Evolutionary conservation across 2,797 vertebrate genomes (phyloP), one percentile per base, ranked within the genome.

Genomic region (Coregonus ussuriensis): DNA sequence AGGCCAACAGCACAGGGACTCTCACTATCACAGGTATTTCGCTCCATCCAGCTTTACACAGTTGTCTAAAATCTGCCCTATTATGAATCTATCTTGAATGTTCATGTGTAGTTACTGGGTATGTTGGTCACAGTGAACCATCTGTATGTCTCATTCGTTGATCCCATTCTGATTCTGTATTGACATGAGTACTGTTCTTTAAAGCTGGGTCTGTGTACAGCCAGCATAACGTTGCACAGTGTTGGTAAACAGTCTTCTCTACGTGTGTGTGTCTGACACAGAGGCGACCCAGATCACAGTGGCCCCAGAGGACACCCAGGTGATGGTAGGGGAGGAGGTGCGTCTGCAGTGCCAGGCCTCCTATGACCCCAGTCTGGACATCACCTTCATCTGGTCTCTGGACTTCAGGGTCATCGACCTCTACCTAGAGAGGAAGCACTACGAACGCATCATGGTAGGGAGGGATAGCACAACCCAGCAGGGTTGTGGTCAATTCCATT

Each of bases 401-500:
- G 97, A 99, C 83, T 95, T 95, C 86, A 95, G 96, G 67, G 89
- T 97, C 86, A 96, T 99, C 65, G 95, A 99, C 91, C 97, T 99
- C 85, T 92, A 94, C 84, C 85, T 94, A 18, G 96, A 98, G 68
- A 95, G 94, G 0, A 88, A 94, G 47, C 95, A 98, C 90, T 99
- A 97, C 52, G 95, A 98, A 86, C 94, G 95, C 29, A 87, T 95
- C 51, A 93, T 95, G 97, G 98, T 99, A 95, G 86, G 86, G 1
- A 5, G 13, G 47, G 15, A 11, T 11, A 47, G 41, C 41, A 47
- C 41, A 47, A 11, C 11, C 13, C 15, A 18, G 15, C 53, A 15
- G 53, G 41, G 41, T 47, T 47, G 41, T 2, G 41, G 9, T 47
- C 41, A 47, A 47, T 47, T 11, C 41, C 41, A 11, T 13, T 11